Percentiles rank a stretch among this genome's conserved stretches.
These are phyloP conservation scores for fruit fly (Drosophila melanogaster) DNA, from an alignment of 1,140 invertebrate genomes.

Conservation along the genomic window Release_6_plus_ISO1_MT NT_037436.4:9562501-9563000, in stretches of 20 bases:
- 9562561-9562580: conserved; percentile 58
- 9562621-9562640: conserved; percentile 18
- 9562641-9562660: conserved; percentile 70
- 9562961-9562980: too few relatives aligned
- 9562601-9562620: conserved; percentile 9
- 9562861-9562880: neutral
- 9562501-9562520: too few relatives aligned
- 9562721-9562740: conserved; percentile 19
- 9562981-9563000: too few relatives aligned
- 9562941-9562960: too few relatives aligned
- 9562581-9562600: conserved; percentile 61
- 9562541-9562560: conserved; percentile 50
- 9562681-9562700: conserved; percentile 38
- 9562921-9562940: too few relatives aligned
- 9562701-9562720: conserved; percentile 51
- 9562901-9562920: too few relatives aligned
- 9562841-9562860: neutral
- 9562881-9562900: too few relatives aligned
- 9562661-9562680: conserved; percentile 81
- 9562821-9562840: conserved; percentile 63
- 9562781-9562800: conserved; percentile 70
- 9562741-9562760: conserved; percentile 1
- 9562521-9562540: too few relatives aligned
- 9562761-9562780: conserved; percentile 47
- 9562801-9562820: conserved; percentile 83